phyloP scores from a whole-genome alignment of 2,113 vertebrate genomes.

The Chlorodrepanis virens region DNA sequence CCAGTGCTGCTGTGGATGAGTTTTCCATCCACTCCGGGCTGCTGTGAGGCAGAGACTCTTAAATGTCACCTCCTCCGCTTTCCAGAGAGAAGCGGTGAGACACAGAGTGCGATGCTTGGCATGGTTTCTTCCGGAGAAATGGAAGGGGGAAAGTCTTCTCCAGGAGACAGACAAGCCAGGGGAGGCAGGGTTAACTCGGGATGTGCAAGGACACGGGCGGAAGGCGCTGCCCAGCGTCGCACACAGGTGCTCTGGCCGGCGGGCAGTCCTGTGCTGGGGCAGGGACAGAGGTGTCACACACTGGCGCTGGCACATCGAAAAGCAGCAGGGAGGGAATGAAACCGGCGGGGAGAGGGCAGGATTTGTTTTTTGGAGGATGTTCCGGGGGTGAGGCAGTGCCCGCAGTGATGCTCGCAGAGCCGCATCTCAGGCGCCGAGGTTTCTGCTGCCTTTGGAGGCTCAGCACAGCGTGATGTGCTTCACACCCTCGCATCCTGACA shows the following conservation, averaged over 20 bases:
- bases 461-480: neutral
- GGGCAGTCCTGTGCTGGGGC: rapidly evolving
- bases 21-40: neutral
- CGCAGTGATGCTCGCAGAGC: neutral
- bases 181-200: neutral
- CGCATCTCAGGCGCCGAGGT: rapidly evolving
- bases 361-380: neutral
- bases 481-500: neutral
- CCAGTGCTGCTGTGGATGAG: neutral
- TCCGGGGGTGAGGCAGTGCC: neutral
- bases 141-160: neutral
- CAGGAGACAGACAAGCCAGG: neutral
- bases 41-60: neutral
- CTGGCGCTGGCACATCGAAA: neutral
- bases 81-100: no score
- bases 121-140: neutral
- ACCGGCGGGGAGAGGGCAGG: neutral
- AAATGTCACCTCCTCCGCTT: neutral
- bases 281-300: neutral
- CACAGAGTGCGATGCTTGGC: neutral
- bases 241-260: neutral
- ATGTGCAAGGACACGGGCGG: neutral
- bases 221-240: neutral
- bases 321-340: neutral
- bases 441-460: neutral